These are phyloP conservation scores for Andrena fulva DNA, from an alignment of 2,888 invertebrate genomes.

Conservation along the genomic window DNA sequence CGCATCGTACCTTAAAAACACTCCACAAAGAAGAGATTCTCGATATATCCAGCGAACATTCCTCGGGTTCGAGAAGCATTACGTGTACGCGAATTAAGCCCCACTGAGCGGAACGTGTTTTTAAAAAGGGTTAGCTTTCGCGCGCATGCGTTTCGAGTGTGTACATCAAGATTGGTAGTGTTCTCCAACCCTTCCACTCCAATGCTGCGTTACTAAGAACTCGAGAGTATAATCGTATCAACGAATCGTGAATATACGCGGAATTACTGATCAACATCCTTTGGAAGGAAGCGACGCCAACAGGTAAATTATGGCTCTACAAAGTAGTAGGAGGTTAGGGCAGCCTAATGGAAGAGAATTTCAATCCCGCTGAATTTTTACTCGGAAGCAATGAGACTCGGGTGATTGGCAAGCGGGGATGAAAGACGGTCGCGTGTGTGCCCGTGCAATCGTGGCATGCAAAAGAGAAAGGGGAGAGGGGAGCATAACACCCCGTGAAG, in stretches of 20 bases:
- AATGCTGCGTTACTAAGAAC: neutral
- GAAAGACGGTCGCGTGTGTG: neutral
- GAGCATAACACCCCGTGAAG: constrained; percentile 62
- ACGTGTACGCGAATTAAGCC: neutral
- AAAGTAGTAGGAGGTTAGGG: constrained; percentile 43
- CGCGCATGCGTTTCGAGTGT: constrained; percentile 29
- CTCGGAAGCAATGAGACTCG: neutral
- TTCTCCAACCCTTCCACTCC: neutral
- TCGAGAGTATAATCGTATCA: neutral
- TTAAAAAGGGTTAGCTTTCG: constrained; percentile 30
- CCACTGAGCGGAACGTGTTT: neutral
- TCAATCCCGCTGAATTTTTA: neutral
- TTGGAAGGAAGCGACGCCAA: neutral
- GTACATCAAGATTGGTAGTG: neutral
- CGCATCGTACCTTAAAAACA: neutral
- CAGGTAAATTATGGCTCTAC: neutral
- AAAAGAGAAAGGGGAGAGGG: constrained; percentile 41
- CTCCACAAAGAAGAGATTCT: neutral
- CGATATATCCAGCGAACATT: neutral
- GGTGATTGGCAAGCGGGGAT: neutral
- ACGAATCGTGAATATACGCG: neutral
- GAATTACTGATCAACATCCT: neutral
- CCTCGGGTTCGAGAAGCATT: neutral
- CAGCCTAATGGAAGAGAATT: neutral
- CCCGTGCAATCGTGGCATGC: neutral